Base-by-base conservation (phyloP, 1,140 invertebrate species). In the Acromyrmex charruanus region DNA sequence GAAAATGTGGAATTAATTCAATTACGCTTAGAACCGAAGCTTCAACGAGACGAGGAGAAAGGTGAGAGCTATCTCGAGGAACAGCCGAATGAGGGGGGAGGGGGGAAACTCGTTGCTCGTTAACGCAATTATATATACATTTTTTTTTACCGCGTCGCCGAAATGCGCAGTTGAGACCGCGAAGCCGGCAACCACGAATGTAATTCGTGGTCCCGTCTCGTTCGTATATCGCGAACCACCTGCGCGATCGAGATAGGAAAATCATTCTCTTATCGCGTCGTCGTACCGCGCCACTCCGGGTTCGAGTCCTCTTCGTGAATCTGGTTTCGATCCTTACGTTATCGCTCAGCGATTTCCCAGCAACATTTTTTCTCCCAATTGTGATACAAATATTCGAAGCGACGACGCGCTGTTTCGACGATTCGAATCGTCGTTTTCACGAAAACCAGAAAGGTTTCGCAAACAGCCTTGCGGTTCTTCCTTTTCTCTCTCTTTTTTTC, bases 1-100 rank as follows among this genome's bases (percentile, higher is more conserved):
- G 79, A 87, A 79, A 51, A 69, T 69, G 12, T 81, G 61, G 82
- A 92, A 92, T 91, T 93, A 93, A 90, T 92, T 91, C 93, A 93
- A 93, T 93, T 93, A 88, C 88, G 68, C 81, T 65, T 59, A 65
- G 74, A 82, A n/a, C 71, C 77, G 87, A 82, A 68, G 91, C 68
- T 69, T 31, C 74, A 21, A 80, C 28, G 28, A 69, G 61, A 49
- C 55, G 49, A 25, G 44, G 18, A 53, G 65, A 86, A 75, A 77
- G 59, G 59, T 44, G 74, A 85, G 82, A 85, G 31, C 49, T 77
- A 28, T 25, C 25, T 10, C 51, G 59, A 0, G n/a, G 10, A 59
- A 58, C 28, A 9, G 21, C 3, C n/a, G 55, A 75, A 31, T 21
- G n/a, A 61, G 39, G 21, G 31, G n/a, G 25, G 1, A 16, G 3